A percentile compares a stretch with the other conserved stretches of the same genome.
phyloP scores from a whole-genome alignment of 2,888 invertebrate genomes.

The Agrochola lota region DNA sequence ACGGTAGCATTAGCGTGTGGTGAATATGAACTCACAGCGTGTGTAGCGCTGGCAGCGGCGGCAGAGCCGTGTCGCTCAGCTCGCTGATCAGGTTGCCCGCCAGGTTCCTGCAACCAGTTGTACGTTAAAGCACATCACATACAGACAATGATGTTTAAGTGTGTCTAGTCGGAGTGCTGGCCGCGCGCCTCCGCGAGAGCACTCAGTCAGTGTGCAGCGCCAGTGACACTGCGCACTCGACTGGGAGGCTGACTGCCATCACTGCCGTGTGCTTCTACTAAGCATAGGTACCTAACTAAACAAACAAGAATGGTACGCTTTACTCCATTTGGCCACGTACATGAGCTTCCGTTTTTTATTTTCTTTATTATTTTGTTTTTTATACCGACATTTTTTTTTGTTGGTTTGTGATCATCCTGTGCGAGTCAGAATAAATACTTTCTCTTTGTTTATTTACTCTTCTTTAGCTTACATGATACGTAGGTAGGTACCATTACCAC shows the following conservation, averaged over 20 bases:
- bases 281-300: background rate
- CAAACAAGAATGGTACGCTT: background rate
- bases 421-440: too few species aligned
- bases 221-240: background rate
- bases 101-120: slow-evolving; percentile 91
- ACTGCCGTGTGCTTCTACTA: background rate
- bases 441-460: too few species aligned
- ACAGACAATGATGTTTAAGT: background rate
- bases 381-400: too few species aligned
- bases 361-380: too few species aligned
- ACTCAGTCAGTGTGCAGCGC: background rate
- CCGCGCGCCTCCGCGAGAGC: background rate
- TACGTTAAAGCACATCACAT: background rate
- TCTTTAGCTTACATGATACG: background rate
- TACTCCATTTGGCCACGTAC: too few species aligned
- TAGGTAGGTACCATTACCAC: too few species aligned
- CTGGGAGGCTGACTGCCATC: background rate
- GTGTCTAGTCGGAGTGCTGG: background rate
- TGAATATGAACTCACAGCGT: slow-evolving; percentile 93
- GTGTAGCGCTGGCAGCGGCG: slow-evolving; percentile 92
- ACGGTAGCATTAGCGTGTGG: background rate
- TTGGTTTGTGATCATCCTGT: too few species aligned
- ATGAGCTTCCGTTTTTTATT: too few species aligned
- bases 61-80: slow-evolving; percentile 93
- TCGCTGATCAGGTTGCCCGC: slow-evolving; percentile 93